Evolutionary conservation across 1,140 invertebrate species (phyloP).

Genomic region (Heliconius melpomene): DNA sequence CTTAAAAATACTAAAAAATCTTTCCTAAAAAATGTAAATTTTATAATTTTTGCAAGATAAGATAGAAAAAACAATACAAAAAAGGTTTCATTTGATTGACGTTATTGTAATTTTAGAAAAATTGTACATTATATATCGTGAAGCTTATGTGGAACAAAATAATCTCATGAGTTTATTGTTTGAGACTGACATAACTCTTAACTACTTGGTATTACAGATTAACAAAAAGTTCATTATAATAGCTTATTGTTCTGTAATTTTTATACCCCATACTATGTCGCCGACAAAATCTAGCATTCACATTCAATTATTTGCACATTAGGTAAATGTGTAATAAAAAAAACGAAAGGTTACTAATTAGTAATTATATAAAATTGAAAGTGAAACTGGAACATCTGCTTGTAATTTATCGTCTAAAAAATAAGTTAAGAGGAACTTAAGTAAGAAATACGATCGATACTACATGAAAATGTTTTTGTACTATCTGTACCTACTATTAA

Average conservation of each 20-base stretch:
- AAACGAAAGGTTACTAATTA: neutral
- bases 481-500: too few relatives aligned
- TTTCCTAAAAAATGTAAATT: too few relatives aligned
- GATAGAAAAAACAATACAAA: too few relatives aligned
- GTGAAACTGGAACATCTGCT: neutral
- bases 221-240: slow-evolving; percentile 41
- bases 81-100: too few relatives aligned
- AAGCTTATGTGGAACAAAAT: neutral
- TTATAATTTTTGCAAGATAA: too few relatives aligned
- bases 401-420: neutral
- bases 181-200: slow-evolving; percentile 34
- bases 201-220: slow-evolving; percentile 30
- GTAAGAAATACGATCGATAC: neutral
- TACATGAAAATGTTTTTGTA: neutral
- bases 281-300: slow-evolving; percentile 32
- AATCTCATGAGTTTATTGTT: slow-evolving; percentile 25
- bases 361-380: neutral
- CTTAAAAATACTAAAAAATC: neutral
- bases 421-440: neutral
- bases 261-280: slow-evolving; percentile 22
- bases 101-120: too few relatives aligned
- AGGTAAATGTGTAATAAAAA: neutral
- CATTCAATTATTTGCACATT: slow-evolving; percentile 21
- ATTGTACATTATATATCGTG: neutral
- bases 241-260: slow-evolving; percentile 43